A percentile compares a stretch with the other conserved stretches of the same genome.
phyloP scores from a whole-genome alignment of 2,113 vertebrate genomes.

The Spheniscus mendiculus region DNA sequence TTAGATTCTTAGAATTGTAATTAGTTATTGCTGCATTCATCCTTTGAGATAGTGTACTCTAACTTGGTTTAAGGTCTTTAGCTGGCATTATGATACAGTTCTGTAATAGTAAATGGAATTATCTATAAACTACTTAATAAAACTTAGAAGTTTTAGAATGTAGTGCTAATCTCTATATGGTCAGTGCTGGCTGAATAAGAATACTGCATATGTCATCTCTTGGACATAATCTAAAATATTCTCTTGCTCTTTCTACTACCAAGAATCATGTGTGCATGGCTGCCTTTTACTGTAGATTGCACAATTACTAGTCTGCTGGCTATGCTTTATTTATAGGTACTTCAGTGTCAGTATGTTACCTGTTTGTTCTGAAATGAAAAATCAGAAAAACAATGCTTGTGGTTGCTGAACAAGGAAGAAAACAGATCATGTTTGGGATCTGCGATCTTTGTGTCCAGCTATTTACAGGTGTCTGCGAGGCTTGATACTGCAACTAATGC shows the following conservation, averaged over 20 bases:
- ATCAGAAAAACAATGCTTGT: background rate
- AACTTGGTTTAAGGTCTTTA: background rate
- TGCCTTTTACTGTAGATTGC: background rate
- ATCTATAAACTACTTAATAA: background rate
- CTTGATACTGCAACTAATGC: background rate
- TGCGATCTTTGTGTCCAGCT: background rate
- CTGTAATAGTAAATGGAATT: background rate
- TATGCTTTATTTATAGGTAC: background rate
- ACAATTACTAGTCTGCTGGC: background rate
- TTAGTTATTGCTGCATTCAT: background rate
- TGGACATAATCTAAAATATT: background rate
- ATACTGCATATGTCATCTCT: background rate
- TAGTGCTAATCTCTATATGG: background rate
- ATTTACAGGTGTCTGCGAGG: background rate
- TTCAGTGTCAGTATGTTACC: background rate
- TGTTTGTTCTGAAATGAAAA: background rate
- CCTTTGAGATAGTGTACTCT: background rate
- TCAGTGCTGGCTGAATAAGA: background rate
- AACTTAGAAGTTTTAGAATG: background rate
- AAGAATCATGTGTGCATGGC: fast-evolving
- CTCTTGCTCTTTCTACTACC: background rate
- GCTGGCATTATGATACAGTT: background rate
- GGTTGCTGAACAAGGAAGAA: background rate
- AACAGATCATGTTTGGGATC: background rate
- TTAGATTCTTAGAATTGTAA: background rate